Evolutionary conservation across 2,113 vertebrate species (phyloP), one percentile per base, ranked within the genome.

Genomic region (Hassar affinis): DNA sequence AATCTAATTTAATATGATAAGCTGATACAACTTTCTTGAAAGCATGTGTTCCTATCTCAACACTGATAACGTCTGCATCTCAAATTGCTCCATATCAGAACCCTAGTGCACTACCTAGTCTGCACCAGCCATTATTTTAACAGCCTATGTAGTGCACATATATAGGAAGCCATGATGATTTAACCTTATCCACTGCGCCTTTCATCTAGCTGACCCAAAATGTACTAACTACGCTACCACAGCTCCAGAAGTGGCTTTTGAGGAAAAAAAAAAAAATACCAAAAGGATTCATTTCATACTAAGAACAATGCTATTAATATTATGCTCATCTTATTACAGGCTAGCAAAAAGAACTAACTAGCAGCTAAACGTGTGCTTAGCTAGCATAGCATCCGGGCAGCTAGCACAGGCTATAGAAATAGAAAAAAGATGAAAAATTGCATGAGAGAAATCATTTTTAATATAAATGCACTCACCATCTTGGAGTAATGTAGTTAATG

Each of bases 391-490:
- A 51, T 25, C 64, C 12, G 4, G 7, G 20, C 74, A 52, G 54
- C 27, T 64, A 49, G 35, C 74, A 76, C 42, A 59, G 18, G 38
- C 33, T 12, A 42, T n/a, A n/a, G n/a, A 42, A 8, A 30, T 69
- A 54, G 47, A 47, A 4, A 45, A 69, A 0, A 69, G 1, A 7
- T 45, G 38, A 45, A 1, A 79, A 18, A 42, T 9, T 22, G 33
- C 0, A 0, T 3, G 22, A 56, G 30, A 12, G 9, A 38, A 47
- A 15, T 11, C 12, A 3, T 42, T 5, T 59, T 68, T 57, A 3
- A 15, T 20, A 14, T 20, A 81, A 49, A 38, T 17, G 9, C 47
- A 79, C 85, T 87, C 47, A 88, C 88, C 88, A 88, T 88, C n/a
- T 68, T 85, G 25, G 49, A 49, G 62, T 8, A 49, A 30, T 18